Conservation (phyloP, 1,140 invertebrate species). For the Zaprionus gabonicus region DNA sequence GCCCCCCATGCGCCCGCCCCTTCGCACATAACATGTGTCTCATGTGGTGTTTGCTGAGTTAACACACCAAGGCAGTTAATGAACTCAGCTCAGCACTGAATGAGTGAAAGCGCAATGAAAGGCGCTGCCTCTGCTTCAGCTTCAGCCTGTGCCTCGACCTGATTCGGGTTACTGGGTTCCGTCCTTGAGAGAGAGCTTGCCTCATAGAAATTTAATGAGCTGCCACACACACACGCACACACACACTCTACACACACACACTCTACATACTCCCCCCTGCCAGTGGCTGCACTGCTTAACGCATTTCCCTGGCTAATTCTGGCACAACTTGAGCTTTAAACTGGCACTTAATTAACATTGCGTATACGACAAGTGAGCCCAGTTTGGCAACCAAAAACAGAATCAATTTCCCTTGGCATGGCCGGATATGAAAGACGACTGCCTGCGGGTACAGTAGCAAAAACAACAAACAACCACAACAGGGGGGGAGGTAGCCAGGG, state of each 20-base stretch:
- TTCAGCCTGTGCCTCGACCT: slow-evolving; percentile 26
- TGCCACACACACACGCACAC: slow-evolving; percentile 2
- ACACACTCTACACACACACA: not conserved
- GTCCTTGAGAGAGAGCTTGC: slow-evolving; percentile 57
- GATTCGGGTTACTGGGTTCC: slow-evolving; percentile 70
- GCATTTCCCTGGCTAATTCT: slow-evolving; percentile 44
- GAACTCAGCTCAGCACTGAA: slow-evolving; percentile 42
- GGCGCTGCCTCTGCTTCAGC: slow-evolving; percentile 45
- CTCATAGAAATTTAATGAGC: slow-evolving; percentile 56
- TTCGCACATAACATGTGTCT: not conserved
- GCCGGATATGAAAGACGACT: slow-evolving; percentile 77
- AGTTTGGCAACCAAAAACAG: slow-evolving; percentile 13
- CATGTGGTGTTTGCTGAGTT: slow-evolving; percentile 64
- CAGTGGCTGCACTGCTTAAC: too few relatives aligned
- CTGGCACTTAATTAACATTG: slow-evolving; percentile 79
- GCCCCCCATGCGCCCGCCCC: too few relatives aligned
- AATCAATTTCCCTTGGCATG: slow-evolving; percentile 69
- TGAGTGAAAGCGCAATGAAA: slow-evolving; percentile 27
- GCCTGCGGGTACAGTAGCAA: slow-evolving; percentile 57
- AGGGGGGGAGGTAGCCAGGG: not conserved
- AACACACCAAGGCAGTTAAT: slow-evolving; percentile 64
- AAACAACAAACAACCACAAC: slow-evolving; percentile 25
- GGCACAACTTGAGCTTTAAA: slow-evolving; percentile 48
- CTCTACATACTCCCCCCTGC: not conserved
- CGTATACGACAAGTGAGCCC: slow-evolving; percentile 40